A percentile compares a stretch with the other conserved stretches of the same genome.
These are phyloP conservation scores for Anthoptus insignis DNA, from an alignment of 2,888 invertebrate species.

Conservation along the genomic window DNA sequence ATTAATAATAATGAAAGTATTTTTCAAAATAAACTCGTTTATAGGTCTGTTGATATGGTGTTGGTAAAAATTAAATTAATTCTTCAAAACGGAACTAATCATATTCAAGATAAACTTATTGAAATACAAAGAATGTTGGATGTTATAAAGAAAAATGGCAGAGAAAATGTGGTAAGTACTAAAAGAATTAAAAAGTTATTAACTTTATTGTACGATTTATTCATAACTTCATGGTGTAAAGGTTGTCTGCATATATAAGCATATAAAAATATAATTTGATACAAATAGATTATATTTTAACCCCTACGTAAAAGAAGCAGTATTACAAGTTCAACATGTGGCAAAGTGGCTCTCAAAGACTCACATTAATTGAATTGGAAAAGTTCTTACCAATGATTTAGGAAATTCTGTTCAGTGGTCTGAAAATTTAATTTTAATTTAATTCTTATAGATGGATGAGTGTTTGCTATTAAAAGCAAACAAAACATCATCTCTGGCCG, in stretches of 20 bases:
- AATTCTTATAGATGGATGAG: slow-evolving; percentile 58
- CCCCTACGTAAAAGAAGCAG: too few relatives aligned
- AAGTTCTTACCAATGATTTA: too few relatives aligned
- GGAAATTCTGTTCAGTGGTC: too few relatives aligned
- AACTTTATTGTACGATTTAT: not conserved
- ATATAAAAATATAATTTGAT: too few relatives aligned
- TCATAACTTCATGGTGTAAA: not conserved
- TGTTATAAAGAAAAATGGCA: slow-evolving; percentile 59
- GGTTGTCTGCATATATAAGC: too few relatives aligned
- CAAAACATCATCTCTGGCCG: slow-evolving; percentile 68
- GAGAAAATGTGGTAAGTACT: slow-evolving; percentile 60
- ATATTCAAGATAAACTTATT: slow-evolving; percentile 69
- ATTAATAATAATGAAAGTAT: too few relatives aligned
- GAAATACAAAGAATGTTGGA: slow-evolving; percentile 66
- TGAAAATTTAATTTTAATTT: not conserved
- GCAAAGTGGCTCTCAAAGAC: too few relatives aligned
- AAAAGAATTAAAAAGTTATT: not conserved
- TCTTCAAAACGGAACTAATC: slow-evolving; percentile 74
- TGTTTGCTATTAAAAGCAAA: slow-evolving; percentile 68
- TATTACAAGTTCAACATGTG: too few relatives aligned
- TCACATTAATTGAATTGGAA: too few relatives aligned
- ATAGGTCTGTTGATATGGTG: slow-evolving; percentile 76
- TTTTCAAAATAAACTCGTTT: too few relatives aligned
- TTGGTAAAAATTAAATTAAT: slow-evolving; percentile 72
- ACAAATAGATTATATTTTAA: too few relatives aligned